Conservation (phyloP, 2,113 vertebrate genomes). For the Microtus richardsoni region DNA sequence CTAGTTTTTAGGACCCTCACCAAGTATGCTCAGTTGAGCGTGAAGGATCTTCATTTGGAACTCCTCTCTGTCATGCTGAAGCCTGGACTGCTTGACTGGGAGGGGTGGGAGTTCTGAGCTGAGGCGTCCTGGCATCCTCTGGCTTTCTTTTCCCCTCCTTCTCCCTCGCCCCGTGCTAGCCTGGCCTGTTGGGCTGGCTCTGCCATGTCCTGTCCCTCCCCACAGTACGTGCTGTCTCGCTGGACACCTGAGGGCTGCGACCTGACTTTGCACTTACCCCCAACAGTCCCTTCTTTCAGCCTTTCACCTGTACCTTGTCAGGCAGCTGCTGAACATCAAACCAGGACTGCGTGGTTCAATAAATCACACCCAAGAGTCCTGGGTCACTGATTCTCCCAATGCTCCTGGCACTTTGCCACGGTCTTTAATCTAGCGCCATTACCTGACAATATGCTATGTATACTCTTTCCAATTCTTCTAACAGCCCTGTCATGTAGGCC, state of each 20-base stretch:
- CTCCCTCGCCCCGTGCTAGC: neutral
- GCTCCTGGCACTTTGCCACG: neutral
- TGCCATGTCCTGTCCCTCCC: neutral
- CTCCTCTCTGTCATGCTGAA: neutral
- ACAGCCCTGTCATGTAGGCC: neutral
- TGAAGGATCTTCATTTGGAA: neutral
- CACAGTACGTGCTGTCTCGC: neutral
- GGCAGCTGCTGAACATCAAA: conserved; percentile 45
- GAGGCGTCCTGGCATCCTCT: too few relatives aligned
- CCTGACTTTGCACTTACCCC: conserved; percentile 45
- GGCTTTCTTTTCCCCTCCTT: neutral
- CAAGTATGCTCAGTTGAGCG: neutral
- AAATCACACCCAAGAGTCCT: neutral
- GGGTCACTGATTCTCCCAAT: neutral
- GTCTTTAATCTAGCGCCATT: neutral
- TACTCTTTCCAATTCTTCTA: neutral
- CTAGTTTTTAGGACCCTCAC: neutral
- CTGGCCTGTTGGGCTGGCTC: conserved; percentile 6
- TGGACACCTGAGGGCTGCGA: conserved; percentile 34
- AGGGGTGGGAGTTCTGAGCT: neutral
- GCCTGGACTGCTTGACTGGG: rapidly evolving
- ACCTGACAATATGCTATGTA: neutral
- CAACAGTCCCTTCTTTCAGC: neutral
- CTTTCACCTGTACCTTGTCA: conserved; percentile 15
- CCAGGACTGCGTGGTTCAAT: neutral